These are phyloP conservation scores for Tupaia chinensis DNA, from an alignment of 2,113 vertebrate species.

Conservation along the genomic window DNA sequence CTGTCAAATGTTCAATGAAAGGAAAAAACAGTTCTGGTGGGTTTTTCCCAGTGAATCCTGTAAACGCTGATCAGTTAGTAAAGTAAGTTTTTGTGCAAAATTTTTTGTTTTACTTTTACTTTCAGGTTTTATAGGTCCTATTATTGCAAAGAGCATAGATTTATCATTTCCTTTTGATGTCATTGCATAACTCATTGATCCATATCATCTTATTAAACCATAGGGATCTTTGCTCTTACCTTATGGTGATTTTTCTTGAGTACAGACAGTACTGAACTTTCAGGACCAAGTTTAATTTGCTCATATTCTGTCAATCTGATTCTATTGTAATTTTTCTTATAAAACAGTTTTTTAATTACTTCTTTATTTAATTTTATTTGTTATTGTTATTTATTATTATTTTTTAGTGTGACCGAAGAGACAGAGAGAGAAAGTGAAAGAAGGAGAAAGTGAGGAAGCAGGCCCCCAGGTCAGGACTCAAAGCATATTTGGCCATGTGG, in stretches of 20 bases:
- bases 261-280: background rate
- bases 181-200: background rate
- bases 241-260: background rate
- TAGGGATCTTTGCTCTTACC: background rate
- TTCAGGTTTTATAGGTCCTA: background rate
- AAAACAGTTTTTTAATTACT: background rate
- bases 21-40: background rate
- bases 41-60: background rate
- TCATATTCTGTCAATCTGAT: background rate
- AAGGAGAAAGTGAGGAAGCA: too few relatives aligned
- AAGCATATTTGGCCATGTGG: too few relatives aligned
- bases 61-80: background rate
- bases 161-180: conserved; percentile 24
- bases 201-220: background rate
- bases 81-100: background rate
- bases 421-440: too few relatives aligned
- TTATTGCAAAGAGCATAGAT: background rate
- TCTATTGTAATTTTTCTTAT: background rate
- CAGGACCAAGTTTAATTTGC: background rate
- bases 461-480: too few relatives aligned
- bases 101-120: background rate
- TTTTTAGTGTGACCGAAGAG: too few relatives aligned
- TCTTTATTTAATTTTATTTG: too few relatives aligned
- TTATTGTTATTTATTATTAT: too few relatives aligned
- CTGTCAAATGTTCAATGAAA: background rate